These are phyloP conservation scores for Lepilemur ruficaudatus DNA, from an alignment of 2,797 vertebrate genomes.

Conservation along the genomic window DNA sequence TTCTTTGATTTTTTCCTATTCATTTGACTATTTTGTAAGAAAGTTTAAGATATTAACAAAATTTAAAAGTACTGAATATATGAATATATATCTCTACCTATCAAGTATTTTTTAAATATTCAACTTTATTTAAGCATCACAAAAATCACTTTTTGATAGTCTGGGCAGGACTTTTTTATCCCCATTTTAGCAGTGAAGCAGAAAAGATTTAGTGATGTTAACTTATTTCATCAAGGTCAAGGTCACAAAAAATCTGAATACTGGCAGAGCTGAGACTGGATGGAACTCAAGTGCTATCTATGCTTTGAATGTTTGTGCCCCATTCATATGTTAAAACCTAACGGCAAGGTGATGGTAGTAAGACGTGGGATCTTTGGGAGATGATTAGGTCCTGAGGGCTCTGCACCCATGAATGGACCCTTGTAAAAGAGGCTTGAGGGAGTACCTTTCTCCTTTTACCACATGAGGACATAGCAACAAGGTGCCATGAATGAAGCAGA, in stretches of 20 bases:
- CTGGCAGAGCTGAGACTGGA: neutral
- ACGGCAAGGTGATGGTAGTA: neutral
- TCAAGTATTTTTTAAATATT: neutral
- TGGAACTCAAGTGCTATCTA: neutral
- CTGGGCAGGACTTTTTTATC: neutral
- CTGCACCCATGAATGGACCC: neutral
- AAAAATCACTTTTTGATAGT: neutral
- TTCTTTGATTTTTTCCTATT: neutral
- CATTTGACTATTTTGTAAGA: neutral
- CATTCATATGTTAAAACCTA: neutral
- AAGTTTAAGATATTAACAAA: neutral
- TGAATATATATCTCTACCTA: neutral
- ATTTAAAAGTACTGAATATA: neutral
- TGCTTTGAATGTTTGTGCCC: neutral
- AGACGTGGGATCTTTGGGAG: neutral
- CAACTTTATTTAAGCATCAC: neutral
- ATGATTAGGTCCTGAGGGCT: neutral
- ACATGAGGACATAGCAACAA: neutral
- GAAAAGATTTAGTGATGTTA: neutral
- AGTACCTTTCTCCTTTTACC: neutral
- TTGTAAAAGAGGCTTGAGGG: neutral
- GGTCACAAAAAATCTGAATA: neutral
- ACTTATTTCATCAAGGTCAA: neutral
- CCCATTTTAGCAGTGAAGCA: neutral
- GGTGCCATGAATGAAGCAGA: neutral